Evolutionary conservation across 2,888 invertebrate species (phyloP).

Genomic region (Xanthostigma xanthostigma): DNA sequence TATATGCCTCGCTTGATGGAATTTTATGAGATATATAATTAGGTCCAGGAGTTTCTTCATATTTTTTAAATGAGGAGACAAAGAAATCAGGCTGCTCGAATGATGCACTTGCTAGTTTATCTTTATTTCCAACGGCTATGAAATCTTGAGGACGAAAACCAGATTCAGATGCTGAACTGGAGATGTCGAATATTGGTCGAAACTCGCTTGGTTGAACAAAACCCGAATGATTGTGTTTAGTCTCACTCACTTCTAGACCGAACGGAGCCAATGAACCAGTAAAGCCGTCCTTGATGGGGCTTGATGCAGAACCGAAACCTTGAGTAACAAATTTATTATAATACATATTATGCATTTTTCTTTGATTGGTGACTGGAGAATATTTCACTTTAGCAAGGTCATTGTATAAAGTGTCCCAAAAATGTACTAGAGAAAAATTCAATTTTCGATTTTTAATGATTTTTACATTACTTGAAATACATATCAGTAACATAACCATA

Average conservation of each 20-base stretch:
- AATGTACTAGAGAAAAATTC: too few species aligned
- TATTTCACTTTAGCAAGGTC: too few species aligned
- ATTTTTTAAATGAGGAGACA: constrained; percentile 7
- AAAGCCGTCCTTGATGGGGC: constrained; percentile 13
- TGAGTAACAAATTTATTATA: background rate
- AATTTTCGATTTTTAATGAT: too few species aligned
- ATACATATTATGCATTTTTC: background rate
- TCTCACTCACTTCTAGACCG: constrained; percentile 10
- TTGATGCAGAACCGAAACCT: constrained; percentile 15
- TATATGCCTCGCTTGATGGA: constrained; percentile 12
- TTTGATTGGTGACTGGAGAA: too few species aligned
- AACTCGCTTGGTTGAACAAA: constrained; percentile 17
- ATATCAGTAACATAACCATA: too few species aligned
- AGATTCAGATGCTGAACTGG: constrained; percentile 5
- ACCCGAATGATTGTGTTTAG: constrained; percentile 13
- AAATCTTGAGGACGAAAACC: constrained; percentile 24
- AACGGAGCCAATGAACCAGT: constrained; percentile 15
- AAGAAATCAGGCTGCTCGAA: background rate
- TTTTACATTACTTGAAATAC: too few species aligned
- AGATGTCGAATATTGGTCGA: constrained; percentile 10
- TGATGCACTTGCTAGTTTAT: background rate
- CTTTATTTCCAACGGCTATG: constrained; percentile 14
- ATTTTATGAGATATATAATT: constrained; percentile 22
- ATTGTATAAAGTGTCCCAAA: too few species aligned
- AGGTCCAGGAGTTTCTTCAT: constrained; percentile 19